Evolutionary conservation across 1,140 invertebrate species (phyloP).

Genomic region (Elymnias hypermnestra): DNA sequence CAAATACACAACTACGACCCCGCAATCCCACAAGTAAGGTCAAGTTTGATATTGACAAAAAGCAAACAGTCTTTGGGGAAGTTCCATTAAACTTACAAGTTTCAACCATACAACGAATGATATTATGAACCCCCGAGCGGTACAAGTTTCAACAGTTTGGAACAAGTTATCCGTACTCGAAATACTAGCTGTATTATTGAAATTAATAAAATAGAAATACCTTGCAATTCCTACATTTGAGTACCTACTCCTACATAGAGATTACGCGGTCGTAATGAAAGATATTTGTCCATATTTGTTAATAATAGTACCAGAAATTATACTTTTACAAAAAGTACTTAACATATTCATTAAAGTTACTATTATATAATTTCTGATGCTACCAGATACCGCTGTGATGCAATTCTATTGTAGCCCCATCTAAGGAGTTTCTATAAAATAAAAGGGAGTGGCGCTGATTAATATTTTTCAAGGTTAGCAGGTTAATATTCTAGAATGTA

Average conservation of each 20-base stretch:
- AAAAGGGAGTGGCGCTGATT: too few relatives aligned
- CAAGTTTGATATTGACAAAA: constrained; percentile 36
- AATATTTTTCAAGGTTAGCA: too few relatives aligned
- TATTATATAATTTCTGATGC: too few relatives aligned
- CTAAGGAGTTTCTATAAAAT: too few relatives aligned
- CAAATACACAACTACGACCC: constrained; percentile 13
- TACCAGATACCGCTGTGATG: too few relatives aligned
- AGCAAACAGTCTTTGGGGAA: constrained; percentile 43
- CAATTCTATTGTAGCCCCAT: too few relatives aligned
- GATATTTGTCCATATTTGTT: too few relatives aligned
- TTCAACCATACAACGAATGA: constrained; percentile 33
- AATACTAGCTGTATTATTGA: constrained; percentile 12
- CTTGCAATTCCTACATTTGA: background rate
- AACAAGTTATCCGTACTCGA: constrained; percentile 25
- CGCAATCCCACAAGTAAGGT: constrained; percentile 21
- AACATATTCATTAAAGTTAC: too few relatives aligned
- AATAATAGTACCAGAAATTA: too few relatives aligned
- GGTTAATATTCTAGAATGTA: too few relatives aligned
- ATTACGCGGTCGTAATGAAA: too few relatives aligned
- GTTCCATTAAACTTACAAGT: constrained; percentile 41
- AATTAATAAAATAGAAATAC: constrained; percentile 11
- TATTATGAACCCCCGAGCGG: constrained; percentile 28
- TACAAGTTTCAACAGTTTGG: constrained; percentile 25
- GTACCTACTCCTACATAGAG: background rate
- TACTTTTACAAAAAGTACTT: too few relatives aligned